Conservation (phyloP, 2,113 vertebrate genomes). For the Tychaedon coryphoeus region DNA sequence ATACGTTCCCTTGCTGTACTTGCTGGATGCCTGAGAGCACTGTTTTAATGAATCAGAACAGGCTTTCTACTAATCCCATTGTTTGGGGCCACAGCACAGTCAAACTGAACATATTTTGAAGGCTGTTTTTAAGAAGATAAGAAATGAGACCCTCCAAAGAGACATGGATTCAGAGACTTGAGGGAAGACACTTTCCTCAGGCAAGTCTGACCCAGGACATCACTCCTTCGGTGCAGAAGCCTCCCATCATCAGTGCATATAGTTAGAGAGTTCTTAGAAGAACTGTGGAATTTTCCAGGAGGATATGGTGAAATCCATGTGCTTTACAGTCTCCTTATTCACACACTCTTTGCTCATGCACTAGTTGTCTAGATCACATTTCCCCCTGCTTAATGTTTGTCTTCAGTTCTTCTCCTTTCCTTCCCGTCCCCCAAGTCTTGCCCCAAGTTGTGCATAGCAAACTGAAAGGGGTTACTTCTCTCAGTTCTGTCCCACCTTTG, state of each 20-base stretch:
- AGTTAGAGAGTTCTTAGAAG: not conserved
- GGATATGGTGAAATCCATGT: not conserved
- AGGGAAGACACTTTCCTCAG: not conserved
- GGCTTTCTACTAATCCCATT: not conserved
- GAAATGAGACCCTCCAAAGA: not conserved
- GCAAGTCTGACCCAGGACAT: not conserved
- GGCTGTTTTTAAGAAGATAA: not conserved
- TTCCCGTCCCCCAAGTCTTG: not conserved
- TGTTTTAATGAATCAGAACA: conserved; percentile 28
- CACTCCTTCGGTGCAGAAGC: not conserved
- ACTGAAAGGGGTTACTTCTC: not conserved
- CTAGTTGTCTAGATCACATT: not conserved
- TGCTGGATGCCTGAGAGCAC: not conserved
- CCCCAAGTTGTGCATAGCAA: not conserved
- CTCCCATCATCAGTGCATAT: not conserved
- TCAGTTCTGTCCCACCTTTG: not conserved
- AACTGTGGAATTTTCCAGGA: not conserved
- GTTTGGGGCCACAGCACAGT: not conserved
- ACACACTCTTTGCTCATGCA: not conserved
- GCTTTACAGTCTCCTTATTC: not conserved
- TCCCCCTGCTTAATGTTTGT: not conserved
- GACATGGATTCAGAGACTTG: not conserved
- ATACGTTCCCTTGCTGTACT: not conserved
- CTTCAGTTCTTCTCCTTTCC: not conserved
- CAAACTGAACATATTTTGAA: not conserved